Conservation (phyloP, 2,888 invertebrate species). For the Eremobia ochroleuca region DNA sequence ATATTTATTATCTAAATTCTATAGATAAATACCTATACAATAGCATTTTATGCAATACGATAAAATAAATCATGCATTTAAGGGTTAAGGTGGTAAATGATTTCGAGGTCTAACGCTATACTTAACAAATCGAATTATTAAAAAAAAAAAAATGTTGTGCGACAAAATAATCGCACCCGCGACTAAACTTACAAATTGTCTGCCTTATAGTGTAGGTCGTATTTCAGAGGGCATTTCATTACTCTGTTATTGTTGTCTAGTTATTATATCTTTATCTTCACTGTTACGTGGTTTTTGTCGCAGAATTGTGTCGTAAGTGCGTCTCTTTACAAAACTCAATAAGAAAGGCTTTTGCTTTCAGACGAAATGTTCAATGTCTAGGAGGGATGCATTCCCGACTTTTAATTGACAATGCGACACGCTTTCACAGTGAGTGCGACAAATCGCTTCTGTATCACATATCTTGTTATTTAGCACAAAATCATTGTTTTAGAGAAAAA, state of each 20-base stretch:
- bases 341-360: background rate
- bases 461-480: slow-evolving; percentile 64
- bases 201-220: slow-evolving; percentile 61
- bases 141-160: slow-evolving; percentile 19
- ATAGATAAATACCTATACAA: too few relatives aligned
- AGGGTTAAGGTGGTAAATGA: too few relatives aligned
- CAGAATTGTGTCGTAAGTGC: slow-evolving; percentile 23
- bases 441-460: slow-evolving; percentile 52
- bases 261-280: slow-evolving; percentile 40
- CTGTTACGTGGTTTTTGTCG: slow-evolving; percentile 41
- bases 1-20: too few relatives aligned
- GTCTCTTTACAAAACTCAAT: background rate
- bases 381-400: background rate
- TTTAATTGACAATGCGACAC: background rate
- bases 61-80: too few relatives aligned
- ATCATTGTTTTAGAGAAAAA: slow-evolving; percentile 31
- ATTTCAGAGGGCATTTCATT: slow-evolving; percentile 58
- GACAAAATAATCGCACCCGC: slow-evolving; percentile 51
- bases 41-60: too few relatives aligned
- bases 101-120: background rate
- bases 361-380: background rate
- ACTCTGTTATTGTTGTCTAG: slow-evolving; percentile 57
- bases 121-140: background rate
- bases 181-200: slow-evolving; percentile 44
- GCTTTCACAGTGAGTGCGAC: slow-evolving; percentile 22